phyloP scores from a whole-genome alignment of 2,113 vertebrate genomes.

The Xiphophorus hellerii region DNA sequence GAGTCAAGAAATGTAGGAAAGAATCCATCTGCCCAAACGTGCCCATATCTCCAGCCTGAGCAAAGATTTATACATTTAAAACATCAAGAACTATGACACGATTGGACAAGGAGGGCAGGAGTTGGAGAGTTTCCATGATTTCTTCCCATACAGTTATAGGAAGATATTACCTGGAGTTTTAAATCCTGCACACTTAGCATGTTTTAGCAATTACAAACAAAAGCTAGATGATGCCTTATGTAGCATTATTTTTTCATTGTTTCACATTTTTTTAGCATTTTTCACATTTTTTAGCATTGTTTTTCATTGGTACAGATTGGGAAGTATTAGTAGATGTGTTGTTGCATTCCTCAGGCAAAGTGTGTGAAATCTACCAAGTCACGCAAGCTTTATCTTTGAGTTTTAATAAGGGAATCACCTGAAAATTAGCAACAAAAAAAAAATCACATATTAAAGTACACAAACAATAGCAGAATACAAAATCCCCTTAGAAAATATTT shows the following conservation, averaged over 20 bases:
- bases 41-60: not conserved
- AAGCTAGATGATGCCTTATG: constrained; percentile 22
- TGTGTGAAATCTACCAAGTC: constrained; percentile 52
- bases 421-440: not conserved
- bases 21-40: not conserved
- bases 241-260: constrained; percentile 13
- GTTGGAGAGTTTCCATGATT: not conserved
- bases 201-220: constrained; percentile 29
- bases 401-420: constrained; percentile 4
- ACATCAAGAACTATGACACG: too few species aligned
- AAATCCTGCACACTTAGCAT: constrained; percentile 13
- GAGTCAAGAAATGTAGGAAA: too few species aligned
- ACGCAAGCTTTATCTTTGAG: constrained; percentile 40
- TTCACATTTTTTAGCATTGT: not conserved
- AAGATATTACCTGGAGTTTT: too few species aligned
- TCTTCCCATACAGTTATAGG: not conserved
- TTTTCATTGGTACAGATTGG: constrained; percentile 26
- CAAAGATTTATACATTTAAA: not conserved
- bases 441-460: not conserved
- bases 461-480: not conserved
- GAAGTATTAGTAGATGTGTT: constrained; percentile 58
- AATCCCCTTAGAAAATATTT: not conserved
- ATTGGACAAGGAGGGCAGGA: not conserved
- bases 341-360: constrained; percentile 53
- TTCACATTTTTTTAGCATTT: too few species aligned